Conservation (phyloP, 2,797 vertebrate species). For the Typhlichthys subterraneus region DNA sequence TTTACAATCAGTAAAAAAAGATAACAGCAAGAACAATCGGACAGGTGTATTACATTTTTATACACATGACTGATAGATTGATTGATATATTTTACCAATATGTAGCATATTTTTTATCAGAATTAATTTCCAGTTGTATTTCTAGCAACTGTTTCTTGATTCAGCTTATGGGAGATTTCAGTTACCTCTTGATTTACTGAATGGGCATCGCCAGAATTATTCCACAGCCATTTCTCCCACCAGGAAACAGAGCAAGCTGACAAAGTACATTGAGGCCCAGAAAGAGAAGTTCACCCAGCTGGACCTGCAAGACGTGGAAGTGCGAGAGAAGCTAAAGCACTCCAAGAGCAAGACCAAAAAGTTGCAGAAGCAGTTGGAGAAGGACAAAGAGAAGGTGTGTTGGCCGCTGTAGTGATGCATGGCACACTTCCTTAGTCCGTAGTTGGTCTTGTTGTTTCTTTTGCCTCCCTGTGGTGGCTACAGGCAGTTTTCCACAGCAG, state of each 20-base stretch:
- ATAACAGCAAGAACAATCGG: no score
- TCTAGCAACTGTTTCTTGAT: neutral
- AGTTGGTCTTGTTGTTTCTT: slow-evolving; percentile 10
- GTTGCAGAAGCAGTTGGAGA: slow-evolving; percentile 91
- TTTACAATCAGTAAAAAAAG: no score
- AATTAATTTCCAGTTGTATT: neutral
- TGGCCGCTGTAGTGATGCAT: slow-evolving; percentile 21
- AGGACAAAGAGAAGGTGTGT: slow-evolving; percentile 93
- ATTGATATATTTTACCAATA: no score
- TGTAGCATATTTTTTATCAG: neutral
- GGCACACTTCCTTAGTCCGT: slow-evolving; percentile 14
- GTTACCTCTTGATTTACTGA: neutral
- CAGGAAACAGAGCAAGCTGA: slow-evolving; percentile 89
- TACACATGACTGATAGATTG: no score
- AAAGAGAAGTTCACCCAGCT: slow-evolving; percentile 93
- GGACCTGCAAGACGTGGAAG: slow-evolving; percentile 94
- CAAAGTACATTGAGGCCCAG: slow-evolving; percentile 86
- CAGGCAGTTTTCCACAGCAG: no score
- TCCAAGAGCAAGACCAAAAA: slow-evolving; percentile 90
- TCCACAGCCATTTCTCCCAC: slow-evolving; percentile 44
- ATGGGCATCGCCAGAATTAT: slow-evolving; percentile 1
- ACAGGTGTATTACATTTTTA: no score
- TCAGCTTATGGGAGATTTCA: slow-evolving; percentile 2
- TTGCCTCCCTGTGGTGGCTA: slow-evolving; percentile 8
- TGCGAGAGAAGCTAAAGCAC: slow-evolving; percentile 93